Evolutionary conservation across 2,797 vertebrate genomes (phyloP).

Genomic region (Pangasius djambal): DNA sequence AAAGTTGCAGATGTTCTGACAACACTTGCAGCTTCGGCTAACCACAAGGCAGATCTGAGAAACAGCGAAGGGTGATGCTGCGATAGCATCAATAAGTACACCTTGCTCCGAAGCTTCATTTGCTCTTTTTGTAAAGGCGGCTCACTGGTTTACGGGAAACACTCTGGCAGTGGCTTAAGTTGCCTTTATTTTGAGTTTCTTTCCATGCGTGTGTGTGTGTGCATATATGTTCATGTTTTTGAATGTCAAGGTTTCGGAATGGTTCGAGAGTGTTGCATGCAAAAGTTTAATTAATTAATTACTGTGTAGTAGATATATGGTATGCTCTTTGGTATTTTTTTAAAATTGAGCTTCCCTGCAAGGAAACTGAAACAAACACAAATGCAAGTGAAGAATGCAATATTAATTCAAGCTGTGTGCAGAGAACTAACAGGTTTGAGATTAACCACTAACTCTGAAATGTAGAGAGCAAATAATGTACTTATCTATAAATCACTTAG

Average conservation of each 20-base stretch:
- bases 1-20: conserved; percentile 53
- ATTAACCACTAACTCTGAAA: neutral
- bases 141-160: conserved; percentile 32
- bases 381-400: too few relatives aligned
- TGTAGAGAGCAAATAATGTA: neutral
- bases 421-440: neutral
- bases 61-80: conserved; percentile 26
- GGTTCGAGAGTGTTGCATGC: neutral
- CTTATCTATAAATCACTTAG: neutral
- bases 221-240: neutral
- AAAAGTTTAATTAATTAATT: neutral
- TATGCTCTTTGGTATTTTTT: neutral
- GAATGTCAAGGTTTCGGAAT: neutral
- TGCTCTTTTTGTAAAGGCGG: conserved; percentile 39
- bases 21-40: conserved; percentile 34
- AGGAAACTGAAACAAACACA: neutral
- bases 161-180: neutral
- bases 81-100: conserved; percentile 49
- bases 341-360: neutral
- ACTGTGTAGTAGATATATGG: neutral
- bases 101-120: conserved; percentile 38
- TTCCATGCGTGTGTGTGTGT: neutral
- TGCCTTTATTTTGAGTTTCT: conserved; percentile 15
- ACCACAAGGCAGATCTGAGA: conserved; percentile 29
- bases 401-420: neutral